Base-by-base conservation (phyloP, 2,113 vertebrate genomes). In the Poeciliopsis retropinna region DNA sequence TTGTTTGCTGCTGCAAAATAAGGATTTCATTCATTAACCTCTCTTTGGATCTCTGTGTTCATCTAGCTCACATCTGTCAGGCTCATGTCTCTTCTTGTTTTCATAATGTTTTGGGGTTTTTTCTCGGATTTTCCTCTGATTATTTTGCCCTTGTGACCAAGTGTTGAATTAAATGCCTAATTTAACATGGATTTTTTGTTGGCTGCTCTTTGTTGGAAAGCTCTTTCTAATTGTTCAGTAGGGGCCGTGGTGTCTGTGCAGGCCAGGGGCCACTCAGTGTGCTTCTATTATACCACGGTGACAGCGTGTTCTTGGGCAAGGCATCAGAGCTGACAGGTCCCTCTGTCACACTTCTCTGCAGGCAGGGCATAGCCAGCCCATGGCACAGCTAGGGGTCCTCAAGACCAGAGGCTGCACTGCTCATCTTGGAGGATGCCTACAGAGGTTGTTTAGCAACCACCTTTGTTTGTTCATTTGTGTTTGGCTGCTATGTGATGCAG, bases 101-200 rank as follows among this genome's bases (percentile, higher is more conserved):
- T 68, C 72, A 64, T 77, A 30, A 79, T 71, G 78, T 83, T 76
- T 89, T n/a, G n/a, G n/a, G n/a, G n/a, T 90, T 87, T 54, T 72
- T 72, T 57, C 0, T 0, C 3, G 30, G 14, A 82, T 90, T 91
- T 83, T 64, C 76, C 75, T 84, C 80, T 92, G 90, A 91, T 92
- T 92, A 79, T 86, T 91, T 92, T 91, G 92, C 89, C 92, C 93
- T 90, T 77, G 82, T 93, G 92, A 94, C 92, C 88, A 82, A 90
- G 67, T 78, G 81, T 81, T 94, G 92, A 93, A 93, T 92, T 84
- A 92, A 93, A 94, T 94, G 92, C 93, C 91, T 92, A 93, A 94
- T 94, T 94, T 94, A 94, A 93, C 94, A 94, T 87, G 89, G 92
- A 75, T 83, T 91, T 87, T 94, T 94, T 91, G 91, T 92, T 66